A percentile compares a stretch with the other conserved stretches of the same genome.
phyloP scores from a whole-genome alignment of 2,113 vertebrate genomes.

The Corydoras sp. region DNA sequence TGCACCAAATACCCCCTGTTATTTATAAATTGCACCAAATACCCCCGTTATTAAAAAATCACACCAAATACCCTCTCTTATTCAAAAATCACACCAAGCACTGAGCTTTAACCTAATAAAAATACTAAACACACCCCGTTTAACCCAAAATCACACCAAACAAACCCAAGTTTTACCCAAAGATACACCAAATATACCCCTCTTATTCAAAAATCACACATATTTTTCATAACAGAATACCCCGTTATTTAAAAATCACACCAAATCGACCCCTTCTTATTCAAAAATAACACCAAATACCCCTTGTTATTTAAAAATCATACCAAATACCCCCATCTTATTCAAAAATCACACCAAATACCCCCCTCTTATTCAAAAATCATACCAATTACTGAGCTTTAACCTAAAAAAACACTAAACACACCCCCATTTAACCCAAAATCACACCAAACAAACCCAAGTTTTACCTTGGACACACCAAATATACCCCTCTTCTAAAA shows the following conservation, averaged over 20 bases:
- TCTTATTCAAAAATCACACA: not conserved
- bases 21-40: too few relatives aligned
- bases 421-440: not conserved
- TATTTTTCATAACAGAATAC: too few relatives aligned
- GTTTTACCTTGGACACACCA: too few relatives aligned
- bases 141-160: not conserved
- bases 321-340: not conserved
- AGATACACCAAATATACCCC: not conserved
- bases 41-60: too few relatives aligned
- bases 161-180: not conserved
- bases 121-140: not conserved
- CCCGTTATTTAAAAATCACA: not conserved
- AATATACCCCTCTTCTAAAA: too few relatives aligned
- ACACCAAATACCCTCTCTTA: too few relatives aligned
- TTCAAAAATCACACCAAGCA: too few relatives aligned
- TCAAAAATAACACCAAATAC: not conserved
- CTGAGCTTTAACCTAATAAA: too few relatives aligned
- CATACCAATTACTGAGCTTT: too few relatives aligned
- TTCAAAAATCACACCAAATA: not conserved
- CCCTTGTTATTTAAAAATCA: too few relatives aligned
- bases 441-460: slow-evolving; percentile 23
- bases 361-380: not conserved
- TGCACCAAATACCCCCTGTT: not conserved
- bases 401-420: too few relatives aligned
- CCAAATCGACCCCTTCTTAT: not conserved